Evolutionary conservation across 1,140 invertebrate species (phyloP).

Genomic region (Mesaphorura yosii): DNA sequence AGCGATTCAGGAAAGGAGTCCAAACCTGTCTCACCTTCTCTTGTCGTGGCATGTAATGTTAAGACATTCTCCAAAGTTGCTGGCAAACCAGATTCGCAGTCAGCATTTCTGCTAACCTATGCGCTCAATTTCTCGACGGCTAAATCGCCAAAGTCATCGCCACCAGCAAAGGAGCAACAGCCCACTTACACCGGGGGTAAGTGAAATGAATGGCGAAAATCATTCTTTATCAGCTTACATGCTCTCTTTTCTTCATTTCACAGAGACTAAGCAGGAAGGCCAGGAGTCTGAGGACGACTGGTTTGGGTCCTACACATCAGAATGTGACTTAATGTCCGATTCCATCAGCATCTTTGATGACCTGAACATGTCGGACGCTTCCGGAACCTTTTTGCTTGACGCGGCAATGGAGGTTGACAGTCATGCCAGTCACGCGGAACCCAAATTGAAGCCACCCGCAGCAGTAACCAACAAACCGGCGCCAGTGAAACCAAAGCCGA

Average conservation of each 20-base stretch:
- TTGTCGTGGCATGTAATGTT: not conserved
- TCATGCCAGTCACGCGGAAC: not conserved
- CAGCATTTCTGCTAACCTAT: not conserved
- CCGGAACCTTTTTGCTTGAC: slow-evolving; percentile 21
- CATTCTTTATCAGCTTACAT: not conserved
- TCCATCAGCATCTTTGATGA: slow-evolving; percentile 27
- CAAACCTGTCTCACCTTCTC: not conserved
- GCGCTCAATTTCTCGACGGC: not conserved
- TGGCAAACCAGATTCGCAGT: not conserved
- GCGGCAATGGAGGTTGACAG: not conserved
- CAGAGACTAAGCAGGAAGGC: slow-evolving; percentile 26
- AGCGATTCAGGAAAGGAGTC: not conserved
- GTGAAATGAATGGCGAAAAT: not conserved
- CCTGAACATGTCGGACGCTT: slow-evolving; percentile 24
- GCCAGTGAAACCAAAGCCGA: slow-evolving; percentile 3
- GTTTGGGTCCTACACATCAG: slow-evolving; percentile 23
- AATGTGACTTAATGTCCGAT: slow-evolving; percentile 27
- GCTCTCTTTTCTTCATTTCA: not conserved
- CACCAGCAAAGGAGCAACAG: not conserved
- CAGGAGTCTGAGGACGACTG: slow-evolving; percentile 26
- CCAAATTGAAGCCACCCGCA: not conserved
- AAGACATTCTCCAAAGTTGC: too few species aligned
- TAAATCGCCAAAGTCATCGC: not conserved
- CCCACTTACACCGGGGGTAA: not conserved
- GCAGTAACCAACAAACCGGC: not conserved